Percentiles rank a stretch among this genome's conserved stretches.
Conservation (phyloP, 2,113 vertebrate species). For the Delphinapterus leucas region DNA sequence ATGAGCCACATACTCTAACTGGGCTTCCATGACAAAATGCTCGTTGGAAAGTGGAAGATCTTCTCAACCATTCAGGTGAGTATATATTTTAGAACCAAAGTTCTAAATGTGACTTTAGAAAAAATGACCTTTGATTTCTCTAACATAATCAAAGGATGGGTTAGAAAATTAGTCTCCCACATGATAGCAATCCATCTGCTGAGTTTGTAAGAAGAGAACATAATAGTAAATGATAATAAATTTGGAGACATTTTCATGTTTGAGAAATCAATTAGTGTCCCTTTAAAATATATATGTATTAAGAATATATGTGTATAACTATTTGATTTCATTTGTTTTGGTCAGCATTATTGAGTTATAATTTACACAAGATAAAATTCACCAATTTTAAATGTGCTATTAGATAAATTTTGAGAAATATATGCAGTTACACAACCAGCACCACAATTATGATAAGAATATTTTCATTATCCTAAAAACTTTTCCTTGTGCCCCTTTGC, state of each 20-base stretch:
- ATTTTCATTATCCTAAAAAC: neutral
- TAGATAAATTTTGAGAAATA: neutral
- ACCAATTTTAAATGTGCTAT: neutral
- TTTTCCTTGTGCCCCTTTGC: neutral
- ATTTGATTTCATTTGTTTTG: neutral
- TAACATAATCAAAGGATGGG: neutral
- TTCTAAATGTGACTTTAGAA: neutral
- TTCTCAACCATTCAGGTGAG: neutral
- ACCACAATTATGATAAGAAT: neutral
- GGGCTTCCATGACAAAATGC: neutral
- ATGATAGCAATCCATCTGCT: neutral
- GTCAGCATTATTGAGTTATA: neutral
- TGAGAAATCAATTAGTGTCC: neutral
- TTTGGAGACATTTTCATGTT: neutral
- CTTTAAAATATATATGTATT: neutral
- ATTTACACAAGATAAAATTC: constrained; percentile 11
- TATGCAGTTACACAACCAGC: neutral
- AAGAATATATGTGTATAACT: neutral
- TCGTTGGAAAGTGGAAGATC: neutral
- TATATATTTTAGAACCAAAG: neutral
- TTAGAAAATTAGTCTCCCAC: neutral
- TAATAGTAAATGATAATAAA: neutral
- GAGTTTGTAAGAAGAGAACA: neutral
- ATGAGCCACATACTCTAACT: neutral
- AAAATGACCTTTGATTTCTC: neutral